Evolutionary conservation across 92 coral and sea anemone species (phyloP), one percentile per base, ranked within the genome.

Genomic region (Porites cylindrica): DNA sequence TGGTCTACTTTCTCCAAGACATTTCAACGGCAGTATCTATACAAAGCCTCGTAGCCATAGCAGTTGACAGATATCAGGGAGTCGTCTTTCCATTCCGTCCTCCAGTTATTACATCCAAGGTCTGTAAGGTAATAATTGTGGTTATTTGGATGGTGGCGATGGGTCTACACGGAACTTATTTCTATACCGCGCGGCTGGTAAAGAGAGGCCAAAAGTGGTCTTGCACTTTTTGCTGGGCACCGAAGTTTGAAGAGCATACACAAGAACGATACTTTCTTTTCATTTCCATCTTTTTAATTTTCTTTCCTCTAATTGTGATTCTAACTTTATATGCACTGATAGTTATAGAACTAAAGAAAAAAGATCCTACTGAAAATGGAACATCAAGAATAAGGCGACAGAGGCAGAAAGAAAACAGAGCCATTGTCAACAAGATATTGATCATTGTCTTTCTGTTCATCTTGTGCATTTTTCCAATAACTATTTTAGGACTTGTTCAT

Each of bases 381-480:
- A 64, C 65, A 12, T 76, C 80, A 59, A 50, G 7, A n/a, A 6
- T 51, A 1, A 76, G 80, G 43, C 63, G 63, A 14, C 80, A 76
- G 53, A 70, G 75, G n/a, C 75, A 43, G 19, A 13, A 7, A 17
- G 80, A 76, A 76, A 58, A 76, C 58, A 9, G 16, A 6, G 66
- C 62, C 14, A n/a, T 76, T 1, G 63, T 59, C 64, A 76, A 53
- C 16, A 76, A 52, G 66, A 76, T 74, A 16, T 14, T 74, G 4
- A 23, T 29, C 17, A 74, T 74, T 8, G 63, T 74, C 11, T 51
- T 74, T 10, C 26, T 74, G 17, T 74, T 74, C 32, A 16, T 74
- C n/a, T 50, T 74, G 58, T 74, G 78, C 56, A 76, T 76, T 19
- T 51, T 38, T 19, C 80, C 80, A 23, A n/a, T 76, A 13, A 76